A percentile compares a stretch with the other conserved stretches of the same genome.
These are phyloP conservation scores for Falco rusticolus DNA, from an alignment of 2,797 vertebrate species.

Conservation along the genomic window DNA sequence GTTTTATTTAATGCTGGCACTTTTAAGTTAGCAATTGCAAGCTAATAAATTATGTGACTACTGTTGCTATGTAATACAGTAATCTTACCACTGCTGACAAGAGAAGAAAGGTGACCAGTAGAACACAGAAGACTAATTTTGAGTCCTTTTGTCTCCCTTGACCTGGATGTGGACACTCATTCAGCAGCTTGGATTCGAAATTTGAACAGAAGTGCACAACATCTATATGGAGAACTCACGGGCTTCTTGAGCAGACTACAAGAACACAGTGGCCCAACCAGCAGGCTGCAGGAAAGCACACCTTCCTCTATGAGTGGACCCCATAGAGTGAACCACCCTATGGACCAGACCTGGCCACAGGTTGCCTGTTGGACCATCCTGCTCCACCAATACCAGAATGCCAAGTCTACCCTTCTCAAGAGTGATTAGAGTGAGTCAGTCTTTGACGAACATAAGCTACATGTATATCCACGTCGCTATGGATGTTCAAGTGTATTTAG, in stretches of 20 bases:
- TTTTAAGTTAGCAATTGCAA: neutral
- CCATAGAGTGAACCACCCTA: neutral
- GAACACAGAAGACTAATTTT: neutral
- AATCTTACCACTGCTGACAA: neutral
- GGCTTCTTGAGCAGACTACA: neutral
- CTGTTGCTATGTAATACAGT: neutral
- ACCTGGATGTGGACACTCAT: neutral
- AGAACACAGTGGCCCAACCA: neutral
- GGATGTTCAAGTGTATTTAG: neutral
- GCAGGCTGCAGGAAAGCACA: neutral
- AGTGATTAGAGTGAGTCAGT: neutral
- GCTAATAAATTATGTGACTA: neutral
- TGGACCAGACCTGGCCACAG: neutral
- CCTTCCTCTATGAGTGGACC: too few relatives aligned
- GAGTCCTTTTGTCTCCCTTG: neutral
- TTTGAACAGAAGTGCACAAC: neutral
- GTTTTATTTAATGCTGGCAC: neutral
- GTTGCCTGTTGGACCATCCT: neutral
- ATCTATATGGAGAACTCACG: rapidly evolving
- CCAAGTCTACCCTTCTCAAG: neutral
- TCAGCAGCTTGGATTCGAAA: neutral
- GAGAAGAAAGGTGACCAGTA: neutral
- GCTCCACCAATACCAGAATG: neutral
- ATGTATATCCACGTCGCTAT: neutral
- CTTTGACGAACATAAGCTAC: neutral